Conservation (phyloP, 2,113 vertebrate genomes). For the Acinonyx jubatus region DNA sequence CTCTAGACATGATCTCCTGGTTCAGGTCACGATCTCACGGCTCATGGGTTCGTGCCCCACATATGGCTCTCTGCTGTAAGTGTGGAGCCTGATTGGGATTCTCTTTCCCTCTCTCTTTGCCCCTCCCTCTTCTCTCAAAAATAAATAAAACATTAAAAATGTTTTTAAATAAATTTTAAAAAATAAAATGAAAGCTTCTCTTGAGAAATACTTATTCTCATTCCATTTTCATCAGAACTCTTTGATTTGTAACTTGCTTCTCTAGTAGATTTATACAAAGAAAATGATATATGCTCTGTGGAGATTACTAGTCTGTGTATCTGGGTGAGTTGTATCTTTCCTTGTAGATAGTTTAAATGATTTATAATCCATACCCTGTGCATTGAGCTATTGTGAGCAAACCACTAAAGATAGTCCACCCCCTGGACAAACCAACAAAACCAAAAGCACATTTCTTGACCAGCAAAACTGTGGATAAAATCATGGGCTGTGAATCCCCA, state of each 20-base stretch:
- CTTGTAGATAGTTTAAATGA: neutral
- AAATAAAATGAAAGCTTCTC: neutral
- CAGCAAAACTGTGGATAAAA: neutral
- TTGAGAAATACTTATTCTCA: neutral
- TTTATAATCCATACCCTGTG: neutral
- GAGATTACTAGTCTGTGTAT: neutral
- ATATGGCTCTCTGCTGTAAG: too few relatives aligned
- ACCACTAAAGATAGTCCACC: neutral
- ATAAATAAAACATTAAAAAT: too few relatives aligned
- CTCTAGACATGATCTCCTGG: too few relatives aligned
- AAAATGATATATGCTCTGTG: neutral
- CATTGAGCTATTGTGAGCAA: neutral
- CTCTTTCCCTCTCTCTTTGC: too few relatives aligned
- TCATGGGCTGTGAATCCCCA: neutral
- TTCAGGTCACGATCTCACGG: too few relatives aligned
- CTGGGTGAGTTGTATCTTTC: neutral
- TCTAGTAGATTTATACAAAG: too few relatives aligned
- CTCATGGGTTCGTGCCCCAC: too few relatives aligned
- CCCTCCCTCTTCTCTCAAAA: too few relatives aligned
- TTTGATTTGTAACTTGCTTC: neutral
- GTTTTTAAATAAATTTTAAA: too few relatives aligned
- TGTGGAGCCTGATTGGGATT: too few relatives aligned
- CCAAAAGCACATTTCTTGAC: neutral
- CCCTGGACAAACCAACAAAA: neutral
- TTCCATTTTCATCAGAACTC: neutral